These are phyloP conservation scores for Venustoraphidia nigricollis DNA, from an alignment of 2,888 invertebrate species.

Conservation along the genomic window DNA sequence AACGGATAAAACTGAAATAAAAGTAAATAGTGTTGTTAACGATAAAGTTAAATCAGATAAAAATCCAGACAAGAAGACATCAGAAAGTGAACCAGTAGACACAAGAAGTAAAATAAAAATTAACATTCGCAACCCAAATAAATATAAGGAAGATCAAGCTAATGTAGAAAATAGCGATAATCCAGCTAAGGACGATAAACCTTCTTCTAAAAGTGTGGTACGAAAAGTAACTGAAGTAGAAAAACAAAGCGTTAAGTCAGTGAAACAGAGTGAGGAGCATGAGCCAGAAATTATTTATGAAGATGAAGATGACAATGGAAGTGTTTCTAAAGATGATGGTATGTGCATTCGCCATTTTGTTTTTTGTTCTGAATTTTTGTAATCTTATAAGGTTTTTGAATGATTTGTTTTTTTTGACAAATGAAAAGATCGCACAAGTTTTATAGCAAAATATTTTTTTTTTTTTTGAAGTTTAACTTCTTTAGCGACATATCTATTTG, in stretches of 20 bases:
- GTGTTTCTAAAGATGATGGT: constrained; percentile 16
- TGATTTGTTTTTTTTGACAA: no score
- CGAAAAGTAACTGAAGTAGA: not conserved
- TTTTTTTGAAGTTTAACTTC: no score
- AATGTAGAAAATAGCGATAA: not conserved
- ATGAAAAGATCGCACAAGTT: no score
- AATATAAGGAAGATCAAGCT: not conserved
- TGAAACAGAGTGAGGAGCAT: constrained; percentile 10
- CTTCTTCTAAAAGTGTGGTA: not conserved
- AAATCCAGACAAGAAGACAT: no score
- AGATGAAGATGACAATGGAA: constrained; percentile 14
- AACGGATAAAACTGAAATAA: no score
- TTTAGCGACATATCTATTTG: no score
- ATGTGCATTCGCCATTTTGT: constrained; percentile 6
- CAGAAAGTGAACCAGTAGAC: no score
- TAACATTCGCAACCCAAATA: no score
- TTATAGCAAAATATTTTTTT: no score
- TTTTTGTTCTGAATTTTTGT: not conserved
- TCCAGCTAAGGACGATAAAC: not conserved
- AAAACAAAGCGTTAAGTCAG: constrained; percentile 11
- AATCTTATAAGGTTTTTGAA: not conserved
- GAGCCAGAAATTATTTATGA: constrained; percentile 19
- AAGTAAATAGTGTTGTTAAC: no score
- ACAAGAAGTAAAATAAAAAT: no score
- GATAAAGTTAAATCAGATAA: no score